A percentile compares a stretch with the other conserved stretches of the same genome.
These are phyloP conservation scores for Halyomorpha halys DNA, from an alignment of 1,140 invertebrate genomes.

Conservation along the genomic window DNA sequence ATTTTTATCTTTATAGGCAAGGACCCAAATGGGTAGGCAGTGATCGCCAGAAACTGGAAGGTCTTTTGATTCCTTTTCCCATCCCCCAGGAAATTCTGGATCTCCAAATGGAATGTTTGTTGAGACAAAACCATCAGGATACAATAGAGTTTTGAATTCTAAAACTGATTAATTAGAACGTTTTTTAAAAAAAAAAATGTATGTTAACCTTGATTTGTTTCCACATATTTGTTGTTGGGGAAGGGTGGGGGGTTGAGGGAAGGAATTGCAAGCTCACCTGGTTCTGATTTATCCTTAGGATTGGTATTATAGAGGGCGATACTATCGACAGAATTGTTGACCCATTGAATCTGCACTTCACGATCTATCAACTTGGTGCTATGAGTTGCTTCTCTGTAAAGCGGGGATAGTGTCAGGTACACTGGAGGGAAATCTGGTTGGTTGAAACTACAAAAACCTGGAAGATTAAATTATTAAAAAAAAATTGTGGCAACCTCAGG, in stretches of 20 bases:
- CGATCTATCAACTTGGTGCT: constrained; percentile 35
- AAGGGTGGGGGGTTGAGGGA: no score
- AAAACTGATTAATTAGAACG: constrained; percentile 21
- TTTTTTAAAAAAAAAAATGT: no score
- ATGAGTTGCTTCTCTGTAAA: constrained; percentile 36
- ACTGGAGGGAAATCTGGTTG: constrained; percentile 27
- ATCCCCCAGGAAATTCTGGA: constrained; percentile 39
- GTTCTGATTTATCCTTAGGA: constrained; percentile 21
- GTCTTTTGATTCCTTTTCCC: constrained; percentile 34
- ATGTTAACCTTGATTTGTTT: no score
- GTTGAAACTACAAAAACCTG: not conserved
- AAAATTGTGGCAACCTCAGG: no score
- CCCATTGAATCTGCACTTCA: constrained; percentile 45
- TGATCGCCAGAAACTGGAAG: constrained; percentile 31
- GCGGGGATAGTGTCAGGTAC: constrained; percentile 39
- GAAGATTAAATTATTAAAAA: not conserved
- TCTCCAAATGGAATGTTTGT: constrained; percentile 42
- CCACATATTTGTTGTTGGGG: no score
- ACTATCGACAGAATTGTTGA: constrained; percentile 29
- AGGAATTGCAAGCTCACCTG: constrained; percentile 16
- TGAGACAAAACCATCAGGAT: constrained; percentile 36
- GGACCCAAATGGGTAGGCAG: constrained; percentile 41
- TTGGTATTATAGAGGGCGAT: constrained; percentile 29
- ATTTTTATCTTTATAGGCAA: constrained; percentile 39
- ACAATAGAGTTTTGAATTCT: constrained; percentile 27